Percentiles rank a stretch among this genome's conserved stretches.
Conservation (phyloP, 1,140 invertebrate species). For the Galendromus occidentalis region DNA sequence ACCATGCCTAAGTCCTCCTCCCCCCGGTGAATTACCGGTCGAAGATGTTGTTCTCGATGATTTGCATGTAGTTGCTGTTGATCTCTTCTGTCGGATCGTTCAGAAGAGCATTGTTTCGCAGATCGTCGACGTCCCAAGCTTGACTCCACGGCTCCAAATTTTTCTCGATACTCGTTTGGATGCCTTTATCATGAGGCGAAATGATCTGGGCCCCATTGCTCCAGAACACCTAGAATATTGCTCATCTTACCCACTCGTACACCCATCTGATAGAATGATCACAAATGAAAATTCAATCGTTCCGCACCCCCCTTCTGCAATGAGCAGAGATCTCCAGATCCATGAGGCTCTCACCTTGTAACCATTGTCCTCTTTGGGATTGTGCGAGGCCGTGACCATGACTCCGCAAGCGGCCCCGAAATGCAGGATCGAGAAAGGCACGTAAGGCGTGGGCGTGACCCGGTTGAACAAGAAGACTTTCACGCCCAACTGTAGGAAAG, state of each 20-base stretch:
- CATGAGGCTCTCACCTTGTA: conserved; percentile 53
- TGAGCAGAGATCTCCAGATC: neutral
- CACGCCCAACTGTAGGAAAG: conserved; percentile 55
- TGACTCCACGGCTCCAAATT: conserved; percentile 46
- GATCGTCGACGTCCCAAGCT: conserved; percentile 40
- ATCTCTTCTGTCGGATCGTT: conserved; percentile 36
- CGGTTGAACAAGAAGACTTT: conserved; percentile 60
- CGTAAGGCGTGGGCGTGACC: conserved; percentile 75
- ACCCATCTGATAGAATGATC: neutral
- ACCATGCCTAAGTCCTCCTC: no score
- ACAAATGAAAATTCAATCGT: neutral
- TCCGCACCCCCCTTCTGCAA: neutral
- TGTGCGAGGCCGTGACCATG: conserved; percentile 96
- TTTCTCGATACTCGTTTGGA: conserved; percentile 52
- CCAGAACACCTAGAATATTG: conserved; percentile 45
- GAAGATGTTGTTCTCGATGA: conserved; percentile 15
- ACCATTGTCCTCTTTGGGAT: conserved; percentile 96
- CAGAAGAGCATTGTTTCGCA: conserved; percentile 22
- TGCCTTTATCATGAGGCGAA: conserved; percentile 67
- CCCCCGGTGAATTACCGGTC: conserved; percentile 23
- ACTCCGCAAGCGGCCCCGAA: conserved; percentile 55
- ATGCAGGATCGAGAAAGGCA: conserved; percentile 55
- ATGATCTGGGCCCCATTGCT: conserved; percentile 85
- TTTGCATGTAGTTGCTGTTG: conserved; percentile 18
- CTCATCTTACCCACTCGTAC: neutral